phyloP scores from a whole-genome alignment of 2,113 vertebrate genomes.

The Pteronura brasiliensis region DNA sequence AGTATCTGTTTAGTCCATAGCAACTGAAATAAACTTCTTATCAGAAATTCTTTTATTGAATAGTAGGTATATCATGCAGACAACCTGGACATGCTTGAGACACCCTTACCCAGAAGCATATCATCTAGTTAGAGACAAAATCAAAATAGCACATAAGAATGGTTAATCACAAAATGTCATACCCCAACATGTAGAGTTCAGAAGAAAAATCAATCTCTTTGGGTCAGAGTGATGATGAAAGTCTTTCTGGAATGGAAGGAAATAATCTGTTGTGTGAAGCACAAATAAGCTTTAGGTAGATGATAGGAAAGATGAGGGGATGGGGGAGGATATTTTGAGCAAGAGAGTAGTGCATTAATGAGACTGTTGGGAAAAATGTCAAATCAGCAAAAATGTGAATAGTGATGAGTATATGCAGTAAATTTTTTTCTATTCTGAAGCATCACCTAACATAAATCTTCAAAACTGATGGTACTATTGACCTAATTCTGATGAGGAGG shows the following conservation, averaged over 20 bases:
- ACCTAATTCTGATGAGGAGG: background rate
- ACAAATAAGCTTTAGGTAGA: background rate
- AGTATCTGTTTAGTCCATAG: background rate
- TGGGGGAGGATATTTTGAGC: background rate
- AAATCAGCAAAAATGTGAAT: background rate
- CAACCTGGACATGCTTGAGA: background rate
- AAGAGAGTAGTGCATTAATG: background rate
- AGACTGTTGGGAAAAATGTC: background rate
- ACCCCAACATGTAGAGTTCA: background rate
- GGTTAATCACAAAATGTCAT: background rate
- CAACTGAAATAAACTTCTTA: background rate
- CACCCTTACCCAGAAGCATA: background rate
- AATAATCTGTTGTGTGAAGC: background rate
- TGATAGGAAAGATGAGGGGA: background rate
- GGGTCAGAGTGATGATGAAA: background rate
- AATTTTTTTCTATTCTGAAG: background rate
- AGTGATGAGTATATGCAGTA: background rate
- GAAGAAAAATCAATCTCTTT: background rate
- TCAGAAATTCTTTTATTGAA: background rate
- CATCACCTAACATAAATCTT: background rate
- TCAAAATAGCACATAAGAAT: background rate
- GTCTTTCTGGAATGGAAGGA: background rate
- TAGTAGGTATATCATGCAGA: background rate
- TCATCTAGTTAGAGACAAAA: background rate
- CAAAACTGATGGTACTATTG: background rate